Percentiles rank a stretch among this genome's conserved stretches.
These are phyloP conservation scores for Mus spretus DNA, from an alignment of 2,797 vertebrate species.

Conservation along the genomic window DNA sequence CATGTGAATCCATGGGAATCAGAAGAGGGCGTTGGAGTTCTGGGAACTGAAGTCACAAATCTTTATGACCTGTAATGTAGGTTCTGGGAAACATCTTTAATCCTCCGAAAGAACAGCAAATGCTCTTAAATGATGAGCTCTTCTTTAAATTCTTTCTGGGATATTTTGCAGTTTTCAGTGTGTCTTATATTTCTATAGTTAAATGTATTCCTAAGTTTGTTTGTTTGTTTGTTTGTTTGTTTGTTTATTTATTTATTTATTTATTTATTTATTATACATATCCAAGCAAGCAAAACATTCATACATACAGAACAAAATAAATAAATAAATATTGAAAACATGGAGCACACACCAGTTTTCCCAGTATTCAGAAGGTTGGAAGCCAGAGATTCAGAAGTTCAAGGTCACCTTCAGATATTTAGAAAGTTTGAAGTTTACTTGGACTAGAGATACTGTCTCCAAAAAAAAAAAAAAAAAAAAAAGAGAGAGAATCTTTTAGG, in stretches of 20 bases:
- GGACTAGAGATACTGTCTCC: not conserved
- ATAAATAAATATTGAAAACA: not conserved
- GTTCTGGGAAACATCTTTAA: not conserved
- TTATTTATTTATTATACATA: too few relatives aligned
- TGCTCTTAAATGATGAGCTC: not conserved
- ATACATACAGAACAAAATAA: not conserved
- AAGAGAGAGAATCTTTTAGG: not conserved
- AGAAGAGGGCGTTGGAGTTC: not conserved
- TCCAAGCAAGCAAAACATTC: not conserved
- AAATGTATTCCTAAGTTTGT: not conserved
- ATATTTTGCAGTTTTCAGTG: slow-evolving; percentile 7
- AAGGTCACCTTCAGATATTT: not conserved
- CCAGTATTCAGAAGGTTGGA: not conserved
- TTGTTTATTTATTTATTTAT: too few relatives aligned
- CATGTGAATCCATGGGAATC: not conserved
- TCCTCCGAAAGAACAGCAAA: not conserved
- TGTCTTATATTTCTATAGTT: slow-evolving; percentile 34
- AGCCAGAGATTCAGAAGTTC: not conserved
- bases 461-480: not conserved
- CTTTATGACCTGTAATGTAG: not conserved
- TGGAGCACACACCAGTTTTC: not conserved
- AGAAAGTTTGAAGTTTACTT: not conserved
- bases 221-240: not conserved
- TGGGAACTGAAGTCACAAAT: not conserved
- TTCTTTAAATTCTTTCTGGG: slow-evolving; percentile 40